Base-by-base conservation (phyloP, 2,113 vertebrate genomes). In the Micromys minutus region DNA sequence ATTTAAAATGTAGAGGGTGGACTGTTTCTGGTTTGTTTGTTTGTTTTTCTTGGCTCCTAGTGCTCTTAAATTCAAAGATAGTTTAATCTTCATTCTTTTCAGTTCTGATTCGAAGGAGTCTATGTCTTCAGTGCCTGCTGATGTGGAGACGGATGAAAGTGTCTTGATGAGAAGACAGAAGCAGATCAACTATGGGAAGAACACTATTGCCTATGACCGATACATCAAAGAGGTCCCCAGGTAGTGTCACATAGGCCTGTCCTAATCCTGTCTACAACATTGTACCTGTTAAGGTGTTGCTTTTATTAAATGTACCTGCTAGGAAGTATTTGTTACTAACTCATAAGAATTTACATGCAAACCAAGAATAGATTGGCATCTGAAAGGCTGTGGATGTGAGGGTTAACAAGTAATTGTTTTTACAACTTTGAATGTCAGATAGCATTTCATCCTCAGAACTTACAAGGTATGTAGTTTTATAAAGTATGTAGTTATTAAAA, bases 101-200 rank as follows among this genome's bases (percentile, higher is more conserved):
- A 99, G 99, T 98, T 99, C 99, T 45, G 99, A 99, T 97, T 99
- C 99, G 55, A 99, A 98, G 98, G 99, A 99, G 61, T 99, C 99
- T 12, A 36, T 95, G 0, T 96, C 74, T 5, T 50, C 98, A 0
- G 96, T 97, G 87, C 98, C 98, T 0, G 98, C 98, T 0, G 99
- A 99, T 83, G 97, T 99, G n/a, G 99, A 99, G 97, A 99, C 99
- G 0, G 99, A 99, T 39, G 99, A 99, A 89, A 97, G 98, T 3
- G 99, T 99, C 87, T 97, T 99, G 85, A 98, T 99, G 97, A 98
- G 99, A 75, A 98, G 99, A 87, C 99, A 99, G 95, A 99, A 99
- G 92, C 99, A 99, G 98, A 99, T 99, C 85, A 99, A 99, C 97
- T 99, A 99, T 0, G 99, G 99, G 3, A 99, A 99, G 97, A 99